These are phyloP conservation scores for Eueides isabella DNA, from an alignment of 1,140 invertebrate genomes.

Conservation along the genomic window DNA sequence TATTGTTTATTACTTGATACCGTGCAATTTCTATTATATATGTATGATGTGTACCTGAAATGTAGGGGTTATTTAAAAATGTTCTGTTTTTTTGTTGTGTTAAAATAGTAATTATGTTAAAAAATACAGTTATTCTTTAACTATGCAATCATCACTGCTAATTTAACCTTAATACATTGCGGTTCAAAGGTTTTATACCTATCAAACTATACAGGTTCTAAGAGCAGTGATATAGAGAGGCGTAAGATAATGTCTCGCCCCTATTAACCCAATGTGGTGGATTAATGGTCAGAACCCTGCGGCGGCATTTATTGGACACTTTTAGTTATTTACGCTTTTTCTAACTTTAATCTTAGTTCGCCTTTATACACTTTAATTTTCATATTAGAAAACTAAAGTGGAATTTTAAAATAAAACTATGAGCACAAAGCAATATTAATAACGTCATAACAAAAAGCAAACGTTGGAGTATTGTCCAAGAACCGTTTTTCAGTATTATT, in stretches of 20 bases:
- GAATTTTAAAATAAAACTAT: background rate
- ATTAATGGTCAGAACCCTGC: slow-evolving; percentile 46
- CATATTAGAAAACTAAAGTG: background rate
- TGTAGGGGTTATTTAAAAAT: background rate
- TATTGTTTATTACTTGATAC: slow-evolving; percentile 5
- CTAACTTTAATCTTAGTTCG: slow-evolving; percentile 33
- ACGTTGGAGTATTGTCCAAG: background rate
- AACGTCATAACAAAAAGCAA: background rate
- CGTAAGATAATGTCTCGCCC: slow-evolving; percentile 43
- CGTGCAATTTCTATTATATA: background rate
- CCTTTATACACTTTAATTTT: background rate
- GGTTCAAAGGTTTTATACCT: slow-evolving; percentile 32
- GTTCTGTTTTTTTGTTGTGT: no score
- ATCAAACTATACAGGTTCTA: slow-evolving; percentile 38
- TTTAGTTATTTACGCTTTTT: slow-evolving; percentile 44
- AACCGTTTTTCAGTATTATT: background rate
- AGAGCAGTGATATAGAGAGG: slow-evolving; percentile 41
- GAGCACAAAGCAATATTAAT: background rate
- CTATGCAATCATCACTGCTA: background rate
- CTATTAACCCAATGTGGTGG: slow-evolving; percentile 47
- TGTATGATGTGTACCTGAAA: background rate
- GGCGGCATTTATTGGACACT: slow-evolving; percentile 46
- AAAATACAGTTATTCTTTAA: background rate
- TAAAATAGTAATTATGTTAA: background rate
- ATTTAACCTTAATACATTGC: slow-evolving; percentile 18